A percentile compares a stretch with the other conserved stretches of the same genome.
phyloP scores from a whole-genome alignment of 2,113 vertebrate species.

The Myiozetetes cayanensis region DNA sequence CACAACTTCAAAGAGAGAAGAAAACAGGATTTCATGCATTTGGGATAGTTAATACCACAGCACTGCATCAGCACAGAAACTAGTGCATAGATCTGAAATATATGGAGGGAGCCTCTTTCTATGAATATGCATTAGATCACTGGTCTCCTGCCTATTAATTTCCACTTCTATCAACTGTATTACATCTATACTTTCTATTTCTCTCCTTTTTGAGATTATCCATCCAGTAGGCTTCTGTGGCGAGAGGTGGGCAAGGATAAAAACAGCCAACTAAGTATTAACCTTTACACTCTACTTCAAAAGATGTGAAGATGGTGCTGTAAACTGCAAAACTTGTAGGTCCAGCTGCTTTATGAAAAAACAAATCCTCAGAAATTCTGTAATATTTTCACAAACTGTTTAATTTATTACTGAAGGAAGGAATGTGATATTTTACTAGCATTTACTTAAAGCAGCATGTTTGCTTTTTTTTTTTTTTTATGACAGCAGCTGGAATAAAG shows the following conservation, averaged over 20 bases:
- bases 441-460: background rate
- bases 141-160: background rate
- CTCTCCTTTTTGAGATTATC: background rate
- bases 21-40: slow-evolving; percentile 25
- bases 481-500: slow-evolving; percentile 23
- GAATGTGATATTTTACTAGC: slow-evolving; percentile 44
- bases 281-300: background rate
- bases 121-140: background rate
- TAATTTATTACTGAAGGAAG: slow-evolving; percentile 26
- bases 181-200: background rate
- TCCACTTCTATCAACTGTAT: background rate
- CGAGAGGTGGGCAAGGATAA: background rate
- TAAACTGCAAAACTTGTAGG: background rate
- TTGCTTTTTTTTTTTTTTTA: background rate
- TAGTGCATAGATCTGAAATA: background rate
- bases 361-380: background rate
- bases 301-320: background rate
- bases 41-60: background rate
- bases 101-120: background rate
- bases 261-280: background rate
- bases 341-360: background rate
- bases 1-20: slow-evolving; percentile 27
- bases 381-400: slow-evolving; percentile 3
- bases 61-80: background rate
- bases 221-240: background rate